phyloP scores from a whole-genome alignment of 2,888 invertebrate genomes.

The Thysanoteuthis rhombus region DNA sequence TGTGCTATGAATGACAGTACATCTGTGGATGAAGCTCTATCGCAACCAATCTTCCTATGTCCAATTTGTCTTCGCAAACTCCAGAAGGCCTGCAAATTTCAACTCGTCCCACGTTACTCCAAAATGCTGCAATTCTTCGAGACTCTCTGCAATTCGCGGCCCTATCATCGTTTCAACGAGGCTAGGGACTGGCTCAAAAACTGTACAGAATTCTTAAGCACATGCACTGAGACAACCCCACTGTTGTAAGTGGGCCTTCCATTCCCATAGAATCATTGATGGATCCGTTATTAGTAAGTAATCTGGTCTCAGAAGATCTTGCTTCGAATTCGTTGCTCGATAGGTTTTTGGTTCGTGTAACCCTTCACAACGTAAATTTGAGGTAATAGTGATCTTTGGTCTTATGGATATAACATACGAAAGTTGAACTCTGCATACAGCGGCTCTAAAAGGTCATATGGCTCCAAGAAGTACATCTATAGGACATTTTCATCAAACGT shows the following conservation, averaged over 20 bases:
- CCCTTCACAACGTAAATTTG: too few relatives aligned
- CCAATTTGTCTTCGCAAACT: conserved; percentile 65
- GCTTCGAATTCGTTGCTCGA: too few relatives aligned
- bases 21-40: conserved; percentile 56
- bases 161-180: conserved; percentile 40
- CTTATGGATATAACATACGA: too few relatives aligned
- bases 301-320: too few relatives aligned
- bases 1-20: conserved; percentile 65
- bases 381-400: too few relatives aligned
- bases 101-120: conserved; percentile 52
- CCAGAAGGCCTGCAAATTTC: conserved; percentile 56
- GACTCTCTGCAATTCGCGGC: conserved; percentile 42
- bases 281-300: too few relatives aligned
- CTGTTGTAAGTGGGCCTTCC: not conserved
- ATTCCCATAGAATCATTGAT: too few relatives aligned
- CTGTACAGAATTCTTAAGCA: conserved; percentile 43
- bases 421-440: too few relatives aligned
- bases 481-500: too few relatives aligned
- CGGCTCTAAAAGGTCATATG: too few relatives aligned
- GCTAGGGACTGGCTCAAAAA: conserved; percentile 47
- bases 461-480: too few relatives aligned
- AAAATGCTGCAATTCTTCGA: conserved; percentile 45
- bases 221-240: not conserved
- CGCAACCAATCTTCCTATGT: conserved; percentile 63
- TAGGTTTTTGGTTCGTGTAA: too few relatives aligned